These are phyloP conservation scores for Cephus rjabovi DNA, from an alignment of 2,888 invertebrate species.

Conservation along the genomic window DNA sequence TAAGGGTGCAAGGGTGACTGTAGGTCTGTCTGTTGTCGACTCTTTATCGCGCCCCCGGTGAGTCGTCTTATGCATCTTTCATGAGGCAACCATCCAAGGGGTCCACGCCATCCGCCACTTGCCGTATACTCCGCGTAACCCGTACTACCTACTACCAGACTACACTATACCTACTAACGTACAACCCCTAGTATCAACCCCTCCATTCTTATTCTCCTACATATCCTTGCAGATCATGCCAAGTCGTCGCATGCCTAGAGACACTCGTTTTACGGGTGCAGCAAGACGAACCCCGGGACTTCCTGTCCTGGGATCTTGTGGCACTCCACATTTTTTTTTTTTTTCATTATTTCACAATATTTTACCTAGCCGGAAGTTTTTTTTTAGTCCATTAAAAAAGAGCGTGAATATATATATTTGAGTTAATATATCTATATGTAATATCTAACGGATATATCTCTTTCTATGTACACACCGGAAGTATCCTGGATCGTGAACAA, in stretches of 20 bases:
- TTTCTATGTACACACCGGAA: background rate
- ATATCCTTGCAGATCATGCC: background rate
- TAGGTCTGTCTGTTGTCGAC: slow-evolving; percentile 68
- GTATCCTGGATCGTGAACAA: background rate
- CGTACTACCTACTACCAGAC: slow-evolving; percentile 10
- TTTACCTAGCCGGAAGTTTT: background rate
- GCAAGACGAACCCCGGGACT: background rate
- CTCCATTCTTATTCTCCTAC: background rate
- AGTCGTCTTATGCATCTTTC: slow-evolving; percentile 68
- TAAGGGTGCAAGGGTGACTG: slow-evolving; percentile 61
- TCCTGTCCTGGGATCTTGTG: background rate
- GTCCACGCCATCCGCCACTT: slow-evolving; percentile 55
- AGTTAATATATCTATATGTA: background rate
- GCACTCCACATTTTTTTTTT: background rate
- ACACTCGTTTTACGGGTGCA: background rate
- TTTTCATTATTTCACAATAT: background rate
- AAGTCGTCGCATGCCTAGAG: background rate
- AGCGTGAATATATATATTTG: background rate
- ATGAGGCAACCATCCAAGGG: slow-evolving; percentile 66
- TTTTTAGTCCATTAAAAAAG: background rate
- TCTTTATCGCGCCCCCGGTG: slow-evolving; percentile 68
- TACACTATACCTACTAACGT: background rate
- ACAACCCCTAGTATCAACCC: background rate
- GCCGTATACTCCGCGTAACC: slow-evolving; percentile 18
- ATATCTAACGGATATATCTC: background rate